Evolutionary conservation across 1,140 invertebrate species (phyloP).

Genomic region (Lutraria rhynchaena): DNA sequence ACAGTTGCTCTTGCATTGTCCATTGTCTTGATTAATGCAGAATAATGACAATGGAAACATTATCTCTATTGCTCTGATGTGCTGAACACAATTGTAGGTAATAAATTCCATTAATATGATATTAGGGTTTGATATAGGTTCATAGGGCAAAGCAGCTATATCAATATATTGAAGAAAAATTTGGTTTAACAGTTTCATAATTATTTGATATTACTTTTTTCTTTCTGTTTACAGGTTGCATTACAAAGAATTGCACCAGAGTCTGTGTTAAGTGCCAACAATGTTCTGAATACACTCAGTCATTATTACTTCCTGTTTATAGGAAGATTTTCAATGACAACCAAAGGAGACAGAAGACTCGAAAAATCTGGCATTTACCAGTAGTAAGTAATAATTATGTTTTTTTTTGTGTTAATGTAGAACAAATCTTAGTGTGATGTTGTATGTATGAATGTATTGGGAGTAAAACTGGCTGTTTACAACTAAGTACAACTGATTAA

Average conservation of each 20-base stretch:
- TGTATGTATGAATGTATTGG: no score
- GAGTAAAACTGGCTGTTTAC: no score
- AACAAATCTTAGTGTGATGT: no score
- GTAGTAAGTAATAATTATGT: slow-evolving; percentile 87
- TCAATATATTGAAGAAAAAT: no score
- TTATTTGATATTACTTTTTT: not conserved
- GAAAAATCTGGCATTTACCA: slow-evolving; percentile 91
- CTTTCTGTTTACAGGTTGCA: slow-evolving; percentile 85
- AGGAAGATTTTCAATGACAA: slow-evolving; percentile 91
- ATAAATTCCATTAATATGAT: no score
- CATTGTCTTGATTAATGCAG: not conserved
- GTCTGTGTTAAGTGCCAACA: slow-evolving; percentile 93
- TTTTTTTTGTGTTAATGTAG: no score
- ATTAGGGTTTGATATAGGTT: no score
- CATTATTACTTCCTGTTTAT: slow-evolving; percentile 97
- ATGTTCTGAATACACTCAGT: slow-evolving; percentile 93
- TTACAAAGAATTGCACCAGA: slow-evolving; percentile 90
- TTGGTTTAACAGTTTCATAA: no score
- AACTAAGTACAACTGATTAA: no score
- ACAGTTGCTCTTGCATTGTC: not conserved
- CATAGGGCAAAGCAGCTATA: no score
- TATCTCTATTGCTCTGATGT: slow-evolving; percentile 4
- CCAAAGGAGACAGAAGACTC: slow-evolving; percentile 87
- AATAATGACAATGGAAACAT: not conserved
- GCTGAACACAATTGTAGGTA: not conserved